Percentiles rank a stretch among this genome's conserved stretches.
phyloP scores from a whole-genome alignment of 2,113 vertebrate species.

The Hippocampus guttulatus region DNA sequence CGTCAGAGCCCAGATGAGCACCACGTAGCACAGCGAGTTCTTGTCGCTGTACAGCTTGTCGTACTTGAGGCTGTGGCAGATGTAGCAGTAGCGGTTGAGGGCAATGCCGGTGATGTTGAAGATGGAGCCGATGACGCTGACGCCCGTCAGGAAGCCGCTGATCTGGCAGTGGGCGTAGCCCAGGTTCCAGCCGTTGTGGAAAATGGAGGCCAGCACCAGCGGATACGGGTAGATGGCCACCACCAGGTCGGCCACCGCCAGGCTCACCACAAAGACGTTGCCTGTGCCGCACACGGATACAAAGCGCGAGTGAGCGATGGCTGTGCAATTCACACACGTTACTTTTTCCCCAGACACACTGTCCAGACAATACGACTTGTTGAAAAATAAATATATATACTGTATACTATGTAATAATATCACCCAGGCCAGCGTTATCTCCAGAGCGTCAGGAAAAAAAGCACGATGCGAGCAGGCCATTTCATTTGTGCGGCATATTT shows the following conservation, averaged over 20 bases:
- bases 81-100: constrained; percentile 94
- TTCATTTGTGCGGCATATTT: not conserved
- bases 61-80: constrained; percentile 94
- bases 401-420: too few relatives aligned
- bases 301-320: too few relatives aligned
- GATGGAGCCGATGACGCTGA: constrained; percentile 93
- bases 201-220: constrained; percentile 86
- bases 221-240: constrained; percentile 95
- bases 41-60: constrained; percentile 87
- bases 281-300: constrained; percentile 63
- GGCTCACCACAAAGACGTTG: constrained; percentile 72
- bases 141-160: constrained; percentile 92
- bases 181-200: constrained; percentile 88
- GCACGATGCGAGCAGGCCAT: not conserved
- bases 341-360: too few relatives aligned
- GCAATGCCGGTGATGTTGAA: constrained; percentile 97
- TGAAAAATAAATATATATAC: too few relatives aligned
- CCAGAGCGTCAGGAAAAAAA: too few relatives aligned
- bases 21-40: constrained; percentile 86
- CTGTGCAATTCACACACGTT: too few relatives aligned
- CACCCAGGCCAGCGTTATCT: too few relatives aligned
- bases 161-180: constrained; percentile 90
- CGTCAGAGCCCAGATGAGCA: constrained; percentile 87
- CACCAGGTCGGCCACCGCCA: constrained; percentile 89
- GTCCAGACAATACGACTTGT: too few relatives aligned